Conservation (phyloP, 2,888 invertebrate genomes). For the Lepidocyrtoides sp. region DNA sequence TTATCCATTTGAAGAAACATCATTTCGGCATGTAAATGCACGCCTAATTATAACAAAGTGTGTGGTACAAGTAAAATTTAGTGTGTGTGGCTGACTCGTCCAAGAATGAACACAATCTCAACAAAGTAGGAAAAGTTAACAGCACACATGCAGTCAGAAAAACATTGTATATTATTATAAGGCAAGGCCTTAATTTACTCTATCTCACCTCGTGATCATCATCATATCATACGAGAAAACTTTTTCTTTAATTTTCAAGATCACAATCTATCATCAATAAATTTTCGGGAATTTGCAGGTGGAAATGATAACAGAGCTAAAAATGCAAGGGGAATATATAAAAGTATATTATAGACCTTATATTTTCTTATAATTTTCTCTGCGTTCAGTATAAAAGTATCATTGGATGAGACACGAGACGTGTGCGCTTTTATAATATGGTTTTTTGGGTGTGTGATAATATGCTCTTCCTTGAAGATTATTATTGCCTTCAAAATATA, state of each 20-base stretch:
- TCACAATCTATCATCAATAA: slow-evolving; percentile 83
- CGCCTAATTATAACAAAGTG: slow-evolving; percentile 76
- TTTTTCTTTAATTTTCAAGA: slow-evolving; percentile 81
- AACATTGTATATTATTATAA: background rate
- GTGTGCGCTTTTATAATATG: background rate
- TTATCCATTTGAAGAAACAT: slow-evolving; percentile 38
- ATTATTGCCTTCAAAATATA: background rate
- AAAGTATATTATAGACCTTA: too few relatives aligned
- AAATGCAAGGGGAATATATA: background rate
- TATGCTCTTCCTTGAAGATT: background rate
- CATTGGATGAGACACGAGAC: background rate
- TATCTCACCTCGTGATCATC: slow-evolving; percentile 78
- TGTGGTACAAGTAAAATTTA: slow-evolving; percentile 59
- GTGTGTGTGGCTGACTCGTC: slow-evolving; percentile 8
- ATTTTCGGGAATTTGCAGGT: slow-evolving; percentile 77
- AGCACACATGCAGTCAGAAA: background rate
- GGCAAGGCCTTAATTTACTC: slow-evolving; percentile 68
- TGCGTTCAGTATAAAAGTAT: background rate
- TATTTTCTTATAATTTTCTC: background rate
- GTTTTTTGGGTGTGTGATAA: background rate
- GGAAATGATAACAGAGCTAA: slow-evolving; percentile 51
- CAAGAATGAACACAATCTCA: background rate
- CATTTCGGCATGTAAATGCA: slow-evolving; percentile 72
- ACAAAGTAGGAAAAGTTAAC: background rate
- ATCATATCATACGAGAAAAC: slow-evolving; percentile 49